Base-by-base conservation (phyloP, 64 coral and sea anemone genomes). In the Dendrophyllia cribrosa region DNA sequence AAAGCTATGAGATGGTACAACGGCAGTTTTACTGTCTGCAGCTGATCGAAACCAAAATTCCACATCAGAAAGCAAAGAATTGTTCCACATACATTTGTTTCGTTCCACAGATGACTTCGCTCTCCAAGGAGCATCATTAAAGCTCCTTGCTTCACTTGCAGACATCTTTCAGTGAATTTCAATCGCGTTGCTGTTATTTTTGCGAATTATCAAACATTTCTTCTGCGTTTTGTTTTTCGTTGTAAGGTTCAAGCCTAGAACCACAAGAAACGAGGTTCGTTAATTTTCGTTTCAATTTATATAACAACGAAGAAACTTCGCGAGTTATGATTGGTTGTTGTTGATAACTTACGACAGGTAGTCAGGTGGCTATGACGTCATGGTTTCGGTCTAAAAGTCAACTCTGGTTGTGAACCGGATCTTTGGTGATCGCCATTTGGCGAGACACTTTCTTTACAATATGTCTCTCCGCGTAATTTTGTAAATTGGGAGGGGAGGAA, bases 51-150 rank as follows among this genome's bases (percentile, higher is more conserved):
- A 67, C 53, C 20, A 25, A 89, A 89, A 78, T 66, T 59, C 81
- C 26, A 94, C 87, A 70, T 94, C 92, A 24, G 86, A 79, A 0
- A 94, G 68, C 5, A 93, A 70, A 4, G 61, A 21, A 23, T 88
- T 93, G 70, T 93, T 93, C 60, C 87, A 93, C 85, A 88, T 88
- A 21, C 52, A 81, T 58, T 87, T 51, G 50, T n/a, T 87, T 34
- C 85, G 67, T 55, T 59, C 85, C 43, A 14, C 50, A 11, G 77
- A 78, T 34, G 87, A 12, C 67, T 70, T 70, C 24, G 23, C 25
- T 43, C 0, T 43, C 67, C 67, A 70, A 2, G 67, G 67, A 25
- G 67, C 26, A 56, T 12, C 12, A 10, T 70, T 11, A 11, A 11
- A 12, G 23, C 21, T 11, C 5, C 11, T 70, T 26, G 7, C 67